Percentiles rank a stretch among this genome's conserved stretches.
Evolutionary conservation across 2,797 vertebrate genomes (phyloP).

Genomic region (Malurus leucopterus): DNA sequence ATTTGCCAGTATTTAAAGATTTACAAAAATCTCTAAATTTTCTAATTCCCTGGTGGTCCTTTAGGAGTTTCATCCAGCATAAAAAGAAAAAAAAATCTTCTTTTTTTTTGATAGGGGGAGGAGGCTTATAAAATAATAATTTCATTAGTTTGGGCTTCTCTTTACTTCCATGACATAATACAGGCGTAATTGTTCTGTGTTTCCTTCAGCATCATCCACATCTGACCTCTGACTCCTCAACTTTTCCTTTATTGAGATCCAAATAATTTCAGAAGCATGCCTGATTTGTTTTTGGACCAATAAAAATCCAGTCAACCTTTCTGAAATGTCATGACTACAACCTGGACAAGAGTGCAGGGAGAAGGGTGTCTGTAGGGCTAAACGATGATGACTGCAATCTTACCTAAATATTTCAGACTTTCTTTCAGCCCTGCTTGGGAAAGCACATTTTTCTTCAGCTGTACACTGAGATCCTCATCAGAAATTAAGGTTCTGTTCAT

Average conservation of each 20-base stretch:
- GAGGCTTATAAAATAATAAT: background rate
- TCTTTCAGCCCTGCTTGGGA: background rate
- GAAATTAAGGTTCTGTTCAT: background rate
- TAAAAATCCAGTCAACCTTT: background rate
- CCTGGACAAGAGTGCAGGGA: background rate
- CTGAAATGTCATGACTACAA: background rate
- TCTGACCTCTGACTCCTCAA: background rate
- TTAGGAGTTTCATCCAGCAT: background rate
- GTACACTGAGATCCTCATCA: background rate
- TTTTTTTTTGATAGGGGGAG: rapidly evolving
- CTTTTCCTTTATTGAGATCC: background rate
- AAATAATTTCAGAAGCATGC: background rate
- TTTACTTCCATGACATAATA: background rate
- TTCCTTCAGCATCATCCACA: background rate
- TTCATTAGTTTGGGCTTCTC: background rate
- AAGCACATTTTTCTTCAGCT: background rate
- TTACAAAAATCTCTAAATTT: background rate
- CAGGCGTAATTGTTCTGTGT: rapidly evolving
- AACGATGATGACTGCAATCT: background rate
- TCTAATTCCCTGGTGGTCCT: background rate
- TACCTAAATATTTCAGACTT: background rate
- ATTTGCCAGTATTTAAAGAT: background rate
- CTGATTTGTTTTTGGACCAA: background rate
- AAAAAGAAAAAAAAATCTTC: background rate
- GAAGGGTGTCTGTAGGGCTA: background rate